Conservation (phyloP, 2,113 vertebrate species). For the Megaceryle maxima region DNA sequence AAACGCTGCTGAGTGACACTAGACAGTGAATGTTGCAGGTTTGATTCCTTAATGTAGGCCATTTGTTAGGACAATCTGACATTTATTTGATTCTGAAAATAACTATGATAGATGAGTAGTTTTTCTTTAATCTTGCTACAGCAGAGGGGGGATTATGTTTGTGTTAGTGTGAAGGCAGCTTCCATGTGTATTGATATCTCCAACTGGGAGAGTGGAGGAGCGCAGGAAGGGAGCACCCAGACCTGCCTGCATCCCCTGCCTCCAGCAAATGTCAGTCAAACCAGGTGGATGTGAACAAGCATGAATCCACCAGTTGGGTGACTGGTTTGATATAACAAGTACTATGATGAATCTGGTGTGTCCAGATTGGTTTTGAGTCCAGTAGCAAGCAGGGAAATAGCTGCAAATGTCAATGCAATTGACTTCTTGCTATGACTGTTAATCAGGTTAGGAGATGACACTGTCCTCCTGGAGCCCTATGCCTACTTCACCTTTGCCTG, state of each 20-base stretch:
- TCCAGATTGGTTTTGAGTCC: not conserved
- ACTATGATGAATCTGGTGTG: not conserved
- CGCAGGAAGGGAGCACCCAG: rapidly evolving
- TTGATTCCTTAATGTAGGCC: constrained; percentile 30
- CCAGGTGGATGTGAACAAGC: not conserved
- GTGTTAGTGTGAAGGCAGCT: not conserved
- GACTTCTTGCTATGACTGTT: not conserved
- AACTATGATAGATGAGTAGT: not conserved
- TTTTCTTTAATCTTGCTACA: not conserved
- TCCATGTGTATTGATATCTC: not conserved
- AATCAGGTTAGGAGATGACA: not conserved
- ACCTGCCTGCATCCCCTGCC: not conserved
- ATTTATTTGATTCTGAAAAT: constrained; percentile 47
- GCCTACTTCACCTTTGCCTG: not conserved
- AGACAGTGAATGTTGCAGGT: not conserved
- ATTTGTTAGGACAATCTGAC: constrained; percentile 29
- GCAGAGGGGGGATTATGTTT: not conserved
- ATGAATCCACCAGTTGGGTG: not conserved
- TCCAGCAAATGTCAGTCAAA: not conserved
- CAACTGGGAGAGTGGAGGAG: rapidly evolving
- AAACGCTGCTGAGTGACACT: not conserved
- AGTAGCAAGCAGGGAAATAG: not conserved
- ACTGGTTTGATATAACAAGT: not conserved
- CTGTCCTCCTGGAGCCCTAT: not conserved
- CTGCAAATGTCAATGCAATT: not conserved